Conservation (phyloP, 1,140 invertebrate genomes). For the Ruditapes philippinarum region DNA sequence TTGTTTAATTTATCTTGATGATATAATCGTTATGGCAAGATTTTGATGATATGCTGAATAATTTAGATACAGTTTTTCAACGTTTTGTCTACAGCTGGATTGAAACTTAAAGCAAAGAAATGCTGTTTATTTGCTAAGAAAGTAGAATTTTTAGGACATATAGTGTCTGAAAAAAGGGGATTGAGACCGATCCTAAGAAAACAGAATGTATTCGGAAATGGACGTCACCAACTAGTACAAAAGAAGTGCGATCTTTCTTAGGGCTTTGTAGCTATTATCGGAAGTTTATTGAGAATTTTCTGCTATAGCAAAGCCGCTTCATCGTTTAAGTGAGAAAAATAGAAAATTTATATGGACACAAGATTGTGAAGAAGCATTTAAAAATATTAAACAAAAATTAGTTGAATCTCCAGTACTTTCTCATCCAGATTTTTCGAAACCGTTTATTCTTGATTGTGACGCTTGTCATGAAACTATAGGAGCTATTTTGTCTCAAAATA, state of each 20-base stretch:
- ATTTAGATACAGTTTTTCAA: conserved; percentile 70
- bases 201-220: conserved; percentile 74
- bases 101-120: conserved; percentile 76
- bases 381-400: neutral
- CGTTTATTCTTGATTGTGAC: conserved; percentile 4
- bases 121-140: conserved; percentile 66
- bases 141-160: conserved; percentile 75
- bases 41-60: neutral
- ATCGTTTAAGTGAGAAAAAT: conserved; percentile 45
- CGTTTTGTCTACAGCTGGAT: conserved; percentile 67
- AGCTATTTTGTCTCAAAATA: neutral
- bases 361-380: conserved; percentile 38
- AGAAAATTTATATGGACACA: neutral
- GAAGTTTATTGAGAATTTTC: conserved; percentile 75
- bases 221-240: conserved; percentile 76
- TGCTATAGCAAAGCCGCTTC: conserved; percentile 63
- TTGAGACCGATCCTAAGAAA: conserved; percentile 78
- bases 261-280: conserved; percentile 73
- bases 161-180: conserved; percentile 72
- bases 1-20: too few species aligned
- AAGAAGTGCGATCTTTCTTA: conserved; percentile 76
- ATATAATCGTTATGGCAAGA: conserved; percentile 54
- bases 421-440: neutral
- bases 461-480: conserved; percentile 29
- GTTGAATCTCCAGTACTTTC: neutral